phyloP scores from a whole-genome alignment of 2,888 invertebrate genomes.

The Rhagium mordax region DNA sequence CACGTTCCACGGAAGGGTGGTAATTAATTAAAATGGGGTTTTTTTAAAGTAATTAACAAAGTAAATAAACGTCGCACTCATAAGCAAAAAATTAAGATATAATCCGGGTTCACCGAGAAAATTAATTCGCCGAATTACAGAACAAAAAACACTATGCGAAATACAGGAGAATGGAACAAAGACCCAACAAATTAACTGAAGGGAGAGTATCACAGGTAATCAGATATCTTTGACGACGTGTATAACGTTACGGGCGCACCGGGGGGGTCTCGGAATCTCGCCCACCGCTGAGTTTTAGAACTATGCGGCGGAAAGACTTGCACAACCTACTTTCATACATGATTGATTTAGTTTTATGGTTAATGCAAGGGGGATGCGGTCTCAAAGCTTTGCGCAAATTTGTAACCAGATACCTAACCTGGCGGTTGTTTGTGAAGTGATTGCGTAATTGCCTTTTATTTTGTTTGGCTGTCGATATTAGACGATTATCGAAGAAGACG shows the following conservation, averaged over 20 bases:
- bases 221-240: slow-evolving; percentile 31
- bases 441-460: slow-evolving; percentile 37
- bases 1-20: not conserved
- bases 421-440: slow-evolving; percentile 41
- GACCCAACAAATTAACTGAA: slow-evolving; percentile 28
- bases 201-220: slow-evolving; percentile 20
- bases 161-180: not conserved
- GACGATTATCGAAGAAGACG: no score
- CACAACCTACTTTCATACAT: slow-evolving; percentile 52
- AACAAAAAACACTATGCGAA: slow-evolving; percentile 16
- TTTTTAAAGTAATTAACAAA: slow-evolving; percentile 17
- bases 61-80: slow-evolving; percentile 15
- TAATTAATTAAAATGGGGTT: not conserved
- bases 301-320: slow-evolving; percentile 48
- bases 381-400: slow-evolving; percentile 43
- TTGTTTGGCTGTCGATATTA: not conserved
- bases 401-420: slow-evolving; percentile 34
- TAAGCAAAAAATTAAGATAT: slow-evolving; percentile 16
- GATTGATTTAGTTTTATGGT: slow-evolving; percentile 54
- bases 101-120: slow-evolving; percentile 1
- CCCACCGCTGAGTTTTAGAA: slow-evolving; percentile 47
- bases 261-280: slow-evolving; percentile 44
- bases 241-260: slow-evolving; percentile 1
- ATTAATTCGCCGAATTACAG: slow-evolving; percentile 15
- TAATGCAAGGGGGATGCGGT: slow-evolving; percentile 45